phyloP scores from a whole-genome alignment of 64 coral and sea anemone species.

The Montipora cactus region DNA sequence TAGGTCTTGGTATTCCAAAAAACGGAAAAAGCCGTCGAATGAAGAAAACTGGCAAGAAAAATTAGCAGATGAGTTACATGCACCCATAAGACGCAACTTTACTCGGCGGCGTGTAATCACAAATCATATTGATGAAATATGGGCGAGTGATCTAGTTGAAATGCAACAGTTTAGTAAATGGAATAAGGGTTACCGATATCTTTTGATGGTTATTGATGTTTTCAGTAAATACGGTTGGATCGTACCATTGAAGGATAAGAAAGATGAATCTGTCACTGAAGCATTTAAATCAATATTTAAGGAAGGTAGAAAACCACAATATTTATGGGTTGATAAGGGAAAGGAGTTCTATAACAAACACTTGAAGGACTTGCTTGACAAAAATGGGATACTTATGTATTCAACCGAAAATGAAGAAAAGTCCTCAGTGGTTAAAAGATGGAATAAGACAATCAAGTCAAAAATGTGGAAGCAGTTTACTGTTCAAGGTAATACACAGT shows the following conservation, averaged over 20 bases:
- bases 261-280: background rate
- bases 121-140: constrained; percentile 31
- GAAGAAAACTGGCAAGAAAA: background rate
- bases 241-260: constrained; percentile 4
- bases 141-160: constrained; percentile 25
- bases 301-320: constrained; percentile 1
- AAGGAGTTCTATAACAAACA: constrained; percentile 46
- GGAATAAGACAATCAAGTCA: constrained; percentile 45
- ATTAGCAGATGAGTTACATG: constrained; percentile 16
- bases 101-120: constrained; percentile 23
- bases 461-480: constrained; percentile 70
- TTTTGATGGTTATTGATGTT: constrained; percentile 37
- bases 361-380: background rate
- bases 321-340: constrained; percentile 54
- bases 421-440: constrained; percentile 27
- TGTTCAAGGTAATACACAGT: constrained; percentile 13
- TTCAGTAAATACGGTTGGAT: constrained; percentile 47
- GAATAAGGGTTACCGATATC: constrained; percentile 63
- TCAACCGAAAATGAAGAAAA: constrained; percentile 65
- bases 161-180: constrained; percentile 58
- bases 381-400: background rate
- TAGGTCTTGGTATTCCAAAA: background rate
- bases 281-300: constrained; percentile 47
- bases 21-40: constrained; percentile 20
- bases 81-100: constrained; percentile 12